phyloP scores from a whole-genome alignment of 2,113 vertebrate genomes.

The Tetrax tetrax region DNA sequence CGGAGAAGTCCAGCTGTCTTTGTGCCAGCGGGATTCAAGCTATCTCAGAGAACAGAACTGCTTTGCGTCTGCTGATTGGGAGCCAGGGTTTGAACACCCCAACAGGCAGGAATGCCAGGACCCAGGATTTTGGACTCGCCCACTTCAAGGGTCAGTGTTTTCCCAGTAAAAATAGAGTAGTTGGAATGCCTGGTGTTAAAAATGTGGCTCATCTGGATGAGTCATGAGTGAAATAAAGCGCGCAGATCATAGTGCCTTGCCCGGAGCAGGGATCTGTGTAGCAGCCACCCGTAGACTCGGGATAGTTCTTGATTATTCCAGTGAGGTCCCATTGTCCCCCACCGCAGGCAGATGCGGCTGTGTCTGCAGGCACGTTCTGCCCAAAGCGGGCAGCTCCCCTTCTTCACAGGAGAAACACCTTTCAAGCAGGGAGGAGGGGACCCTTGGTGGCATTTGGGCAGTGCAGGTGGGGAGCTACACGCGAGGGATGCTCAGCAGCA shows the following conservation, averaged over 20 bases:
- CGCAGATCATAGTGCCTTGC: neutral
- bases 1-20: neutral
- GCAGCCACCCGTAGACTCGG: neutral
- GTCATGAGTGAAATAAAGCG: neutral
- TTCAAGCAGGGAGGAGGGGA: neutral
- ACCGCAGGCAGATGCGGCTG: rapidly evolving
- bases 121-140: neutral
- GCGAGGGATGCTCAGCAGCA: neutral
- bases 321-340: neutral
- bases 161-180: neutral
- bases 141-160: constrained; percentile 19
- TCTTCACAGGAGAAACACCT: neutral
- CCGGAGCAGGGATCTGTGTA: neutral
- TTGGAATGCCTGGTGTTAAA: constrained; percentile 12
- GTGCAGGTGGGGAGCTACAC: rapidly evolving
- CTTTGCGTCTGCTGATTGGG: neutral
- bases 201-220: neutral
- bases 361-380: neutral
- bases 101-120: neutral
- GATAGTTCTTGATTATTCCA: constrained; percentile 22
- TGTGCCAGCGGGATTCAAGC: neutral
- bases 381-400: neutral
- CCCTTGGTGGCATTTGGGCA: neutral
- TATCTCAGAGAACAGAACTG: neutral
- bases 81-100: neutral